Conservation (phyloP, 2,888 invertebrate genomes). For the Acanthoscelides obtectus region DNA sequence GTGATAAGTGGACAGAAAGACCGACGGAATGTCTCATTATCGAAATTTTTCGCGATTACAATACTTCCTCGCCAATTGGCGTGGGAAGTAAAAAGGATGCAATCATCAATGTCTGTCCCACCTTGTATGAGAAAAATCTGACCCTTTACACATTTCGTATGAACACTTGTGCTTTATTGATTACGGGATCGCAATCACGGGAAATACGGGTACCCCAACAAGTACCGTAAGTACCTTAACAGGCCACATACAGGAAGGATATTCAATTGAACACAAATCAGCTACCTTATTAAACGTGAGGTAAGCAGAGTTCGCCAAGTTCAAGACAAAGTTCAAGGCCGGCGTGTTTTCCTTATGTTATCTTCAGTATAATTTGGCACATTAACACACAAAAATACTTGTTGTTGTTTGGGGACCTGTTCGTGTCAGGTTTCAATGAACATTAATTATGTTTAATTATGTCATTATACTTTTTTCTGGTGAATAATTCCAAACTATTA, state of each 20-base stretch:
- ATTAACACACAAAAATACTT: neutral
- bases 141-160: neutral
- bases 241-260: neutral
- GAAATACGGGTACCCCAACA: neutral
- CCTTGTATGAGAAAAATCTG: neutral
- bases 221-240: neutral
- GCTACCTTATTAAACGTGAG: neutral
- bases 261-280: neutral
- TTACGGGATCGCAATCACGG: neutral
- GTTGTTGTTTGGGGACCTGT: neutral
- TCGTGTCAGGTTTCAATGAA: neutral
- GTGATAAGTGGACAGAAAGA: too few species aligned
- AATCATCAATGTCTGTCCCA: too few species aligned
- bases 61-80: too few species aligned
- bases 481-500: too few species aligned
- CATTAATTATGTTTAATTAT: neutral
- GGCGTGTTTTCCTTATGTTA: too few species aligned
- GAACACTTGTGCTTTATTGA: neutral
- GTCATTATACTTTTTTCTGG: too few species aligned
- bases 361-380: neutral
- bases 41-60: too few species aligned
- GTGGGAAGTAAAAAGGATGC: too few species aligned
- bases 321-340: neutral
- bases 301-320: neutral
- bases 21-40: too few species aligned